Evolutionary conservation across 1,140 invertebrate species (phyloP), one percentile per base, ranked within the genome.

Genomic region (Ceratina calcarata): DNA sequence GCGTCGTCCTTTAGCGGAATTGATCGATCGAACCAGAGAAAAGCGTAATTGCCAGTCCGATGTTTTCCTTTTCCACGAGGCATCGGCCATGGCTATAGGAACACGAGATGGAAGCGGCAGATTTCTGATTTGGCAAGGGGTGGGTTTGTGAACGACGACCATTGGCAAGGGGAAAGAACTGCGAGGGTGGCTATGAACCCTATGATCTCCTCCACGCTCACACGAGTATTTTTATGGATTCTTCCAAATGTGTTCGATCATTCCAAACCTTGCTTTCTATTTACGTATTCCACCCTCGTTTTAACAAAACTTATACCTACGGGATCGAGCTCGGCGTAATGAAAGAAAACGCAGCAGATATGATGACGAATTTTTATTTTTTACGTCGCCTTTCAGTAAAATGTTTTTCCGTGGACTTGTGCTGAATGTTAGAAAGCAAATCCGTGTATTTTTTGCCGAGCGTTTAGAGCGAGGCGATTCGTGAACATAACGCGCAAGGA

Each of bases 61-160:
- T 18, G 65, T 53, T 27, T 73, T 37, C 62, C 22, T 74, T 79
- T 22, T 79, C 45, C 51, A 66, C 60, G 77, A 65, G 1, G 27
- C 20, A 72, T 79, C 70, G 60, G 70, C 77, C 77, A 79, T 74
- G 49, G 61, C 20, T 18, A 22, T 15, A 18, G 13, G 15, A 49
- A 60, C 37, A 7, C 53, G 62, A 76, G 67, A 71, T 55, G 64
- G 80, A 76, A 74, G 64, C 76, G 76, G 80, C 81, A 83, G 87
- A 82, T 85, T 89, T 86, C 84, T 89, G 87, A 89, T 89, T 88
- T 84, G 85, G 80, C 85, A 87, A 85, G 86, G 86, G 88, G 86
- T 85, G 87, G 86, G 82, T 24, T 73, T 22, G 37, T 45, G 32
- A 16, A 32, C 45, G 3, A 7, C 53, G 77, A 66, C 60, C 37